A percentile compares a stretch with the other conserved stretches of the same genome.
phyloP scores from a whole-genome alignment of 2,113 vertebrate genomes.

The Podilymbus podiceps region DNA sequence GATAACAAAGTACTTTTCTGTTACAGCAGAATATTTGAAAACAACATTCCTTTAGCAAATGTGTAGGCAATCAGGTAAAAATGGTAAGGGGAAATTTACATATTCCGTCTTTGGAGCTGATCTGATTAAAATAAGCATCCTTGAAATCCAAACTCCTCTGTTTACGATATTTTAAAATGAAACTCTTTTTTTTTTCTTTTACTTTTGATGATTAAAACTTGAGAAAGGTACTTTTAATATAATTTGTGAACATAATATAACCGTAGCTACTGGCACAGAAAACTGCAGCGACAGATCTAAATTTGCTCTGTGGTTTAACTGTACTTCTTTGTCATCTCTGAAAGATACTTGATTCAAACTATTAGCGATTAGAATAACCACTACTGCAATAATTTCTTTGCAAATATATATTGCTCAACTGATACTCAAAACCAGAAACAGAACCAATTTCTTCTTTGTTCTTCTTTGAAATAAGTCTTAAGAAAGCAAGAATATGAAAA shows the following conservation, averaged over 20 bases:
- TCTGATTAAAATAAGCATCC: neutral
- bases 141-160: neutral
- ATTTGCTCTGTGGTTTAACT: neutral
- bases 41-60: neutral
- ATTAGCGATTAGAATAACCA: neutral
- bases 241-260: neutral
- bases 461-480: neutral
- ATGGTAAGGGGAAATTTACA: neutral
- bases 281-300: neutral
- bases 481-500: neutral
- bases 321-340: neutral
- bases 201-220: neutral
- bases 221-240: neutral
- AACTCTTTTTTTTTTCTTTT: neutral
- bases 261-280: neutral
- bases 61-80: neutral
- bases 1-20: neutral
- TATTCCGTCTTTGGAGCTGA: neutral
- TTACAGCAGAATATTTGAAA: neutral
- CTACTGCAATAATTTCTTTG: neutral
- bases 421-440: neutral
- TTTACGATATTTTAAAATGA: neutral
- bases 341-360: neutral
- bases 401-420: neutral
- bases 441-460: neutral